These are phyloP conservation scores for Cyprinodon diabolis DNA, from an alignment of 2,797 vertebrate species.

Conservation along the genomic window DNA sequence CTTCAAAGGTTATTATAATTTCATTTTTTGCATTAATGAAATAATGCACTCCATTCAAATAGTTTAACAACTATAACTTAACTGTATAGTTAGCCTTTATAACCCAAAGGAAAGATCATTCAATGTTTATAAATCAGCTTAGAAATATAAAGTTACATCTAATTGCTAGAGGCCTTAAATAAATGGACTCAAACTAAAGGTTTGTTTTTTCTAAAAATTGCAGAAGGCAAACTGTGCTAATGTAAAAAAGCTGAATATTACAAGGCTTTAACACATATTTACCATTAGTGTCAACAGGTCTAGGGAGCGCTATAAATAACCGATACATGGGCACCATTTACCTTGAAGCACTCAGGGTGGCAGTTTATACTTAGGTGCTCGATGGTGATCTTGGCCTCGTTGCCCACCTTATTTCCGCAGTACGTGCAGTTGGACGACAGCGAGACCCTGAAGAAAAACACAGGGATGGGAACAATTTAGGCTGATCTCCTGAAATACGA, in stretches of 20 bases:
- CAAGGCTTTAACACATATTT: neutral
- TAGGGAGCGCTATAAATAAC: neutral
- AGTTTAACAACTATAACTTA: too few relatives aligned
- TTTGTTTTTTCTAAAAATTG: neutral
- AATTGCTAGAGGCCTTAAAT: neutral
- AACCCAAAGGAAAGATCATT: neutral
- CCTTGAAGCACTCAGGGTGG: slow-evolving; percentile 95
- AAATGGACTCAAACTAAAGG: neutral
- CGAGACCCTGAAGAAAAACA: slow-evolving; percentile 38
- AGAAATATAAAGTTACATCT: neutral
- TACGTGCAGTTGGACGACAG: slow-evolving; percentile 83
- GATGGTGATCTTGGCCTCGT: slow-evolving; percentile 90
- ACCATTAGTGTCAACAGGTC: too few relatives aligned
- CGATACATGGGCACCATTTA: slow-evolving; percentile 58
- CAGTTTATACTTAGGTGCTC: slow-evolving; percentile 93
- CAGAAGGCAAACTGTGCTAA: neutral
- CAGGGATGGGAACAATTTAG: slow-evolving; percentile 31
- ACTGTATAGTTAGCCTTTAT: neutral
- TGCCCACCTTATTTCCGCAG: slow-evolving; percentile 85
- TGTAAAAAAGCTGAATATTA: neutral
- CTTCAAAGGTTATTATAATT: neutral
- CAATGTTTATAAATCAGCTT: neutral
- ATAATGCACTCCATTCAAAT: neutral
- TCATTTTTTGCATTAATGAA: too few relatives aligned
- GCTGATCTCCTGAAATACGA: slow-evolving; percentile 36